A percentile compares a stretch with the other conserved stretches of the same genome.
Conservation (phyloP, 2,888 invertebrate species). For the Metacarcinus magister region DNA sequence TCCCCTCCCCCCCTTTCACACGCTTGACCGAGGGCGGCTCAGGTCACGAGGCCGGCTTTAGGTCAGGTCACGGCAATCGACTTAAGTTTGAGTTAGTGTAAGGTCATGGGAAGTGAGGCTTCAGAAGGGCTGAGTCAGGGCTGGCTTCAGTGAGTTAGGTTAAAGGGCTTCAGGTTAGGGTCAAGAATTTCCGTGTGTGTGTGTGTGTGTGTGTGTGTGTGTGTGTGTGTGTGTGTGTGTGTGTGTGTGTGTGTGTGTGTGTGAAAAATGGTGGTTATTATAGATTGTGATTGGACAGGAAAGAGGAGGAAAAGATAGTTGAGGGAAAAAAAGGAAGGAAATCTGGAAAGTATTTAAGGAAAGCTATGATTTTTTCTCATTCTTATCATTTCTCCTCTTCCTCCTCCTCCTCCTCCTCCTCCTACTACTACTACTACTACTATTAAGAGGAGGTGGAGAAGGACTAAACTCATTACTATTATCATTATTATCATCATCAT, state of each 20-base stretch:
- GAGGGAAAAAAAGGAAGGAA: not conserved
- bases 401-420: too few relatives aligned
- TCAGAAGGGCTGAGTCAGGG: not conserved
- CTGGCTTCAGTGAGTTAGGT: not conserved
- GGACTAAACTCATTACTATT: too few relatives aligned
- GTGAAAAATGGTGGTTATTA: not conserved
- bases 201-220: not conserved
- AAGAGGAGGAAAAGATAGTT: not conserved
- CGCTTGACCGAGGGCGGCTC: not conserved
- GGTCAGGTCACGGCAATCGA: not conserved
- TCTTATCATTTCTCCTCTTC: too few relatives aligned
- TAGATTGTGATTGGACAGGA: not conserved
- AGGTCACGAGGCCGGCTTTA: not conserved
- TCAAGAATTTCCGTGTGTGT: not conserved
- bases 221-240: slow-evolving; percentile 31
- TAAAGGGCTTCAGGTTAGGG: not conserved
- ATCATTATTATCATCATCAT: not conserved
- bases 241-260: slow-evolving; percentile 15
- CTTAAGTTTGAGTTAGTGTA: not conserved
- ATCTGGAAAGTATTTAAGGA: not conserved
- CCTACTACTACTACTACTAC: too few relatives aligned
- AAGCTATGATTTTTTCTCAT: too few relatives aligned
- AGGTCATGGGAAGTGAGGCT: not conserved
- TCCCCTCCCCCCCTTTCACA: not conserved
- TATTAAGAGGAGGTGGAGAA: too few relatives aligned